Conservation (phyloP, 2,113 vertebrate species). For the Scomber japonicus region DNA sequence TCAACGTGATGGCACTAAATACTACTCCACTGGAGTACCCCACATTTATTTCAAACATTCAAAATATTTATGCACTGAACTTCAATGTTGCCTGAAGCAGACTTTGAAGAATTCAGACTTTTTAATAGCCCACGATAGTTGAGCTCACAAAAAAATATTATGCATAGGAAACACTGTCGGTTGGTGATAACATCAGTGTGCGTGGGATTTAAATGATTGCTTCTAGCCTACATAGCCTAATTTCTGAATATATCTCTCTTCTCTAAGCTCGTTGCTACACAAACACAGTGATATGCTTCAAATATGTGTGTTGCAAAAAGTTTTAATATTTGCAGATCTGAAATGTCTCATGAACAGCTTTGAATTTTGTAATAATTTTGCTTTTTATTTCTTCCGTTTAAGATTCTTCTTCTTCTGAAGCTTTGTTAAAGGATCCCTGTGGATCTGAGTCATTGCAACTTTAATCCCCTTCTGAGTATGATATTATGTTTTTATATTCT, state of each 20-base stretch:
- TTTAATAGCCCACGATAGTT: constrained; percentile 46
- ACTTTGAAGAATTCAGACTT: constrained; percentile 50
- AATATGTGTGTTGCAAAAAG: background rate
- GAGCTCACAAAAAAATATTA: constrained; percentile 14
- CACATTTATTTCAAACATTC: constrained; percentile 59
- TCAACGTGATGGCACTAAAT: constrained; percentile 49
- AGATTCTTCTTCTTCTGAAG: constrained; percentile 16
- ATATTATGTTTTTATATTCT: background rate
- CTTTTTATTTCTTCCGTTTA: constrained; percentile 13
- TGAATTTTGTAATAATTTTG: constrained; percentile 16
- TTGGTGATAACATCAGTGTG: constrained; percentile 55
- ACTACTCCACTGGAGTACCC: constrained; percentile 41
- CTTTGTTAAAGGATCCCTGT: constrained; percentile 8
- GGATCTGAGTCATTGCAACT: constrained; percentile 36
- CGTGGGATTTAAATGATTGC: constrained; percentile 63
- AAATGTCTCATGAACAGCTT: constrained; percentile 27
- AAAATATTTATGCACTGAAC: constrained; percentile 54
- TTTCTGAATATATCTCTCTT: constrained; percentile 51
- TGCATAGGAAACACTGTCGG: constrained; percentile 33
- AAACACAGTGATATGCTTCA: constrained; percentile 38
- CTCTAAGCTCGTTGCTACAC: constrained; percentile 15
- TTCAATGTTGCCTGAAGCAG: constrained; percentile 47
- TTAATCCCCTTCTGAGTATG: background rate
- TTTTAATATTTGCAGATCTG: constrained; percentile 23
- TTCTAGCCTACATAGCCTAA: constrained; percentile 43